Percentiles rank a stretch among this genome's conserved stretches.
These are phyloP conservation scores for Apamea anceps DNA, from an alignment of 2,888 invertebrate species.

Conservation along the genomic window DNA sequence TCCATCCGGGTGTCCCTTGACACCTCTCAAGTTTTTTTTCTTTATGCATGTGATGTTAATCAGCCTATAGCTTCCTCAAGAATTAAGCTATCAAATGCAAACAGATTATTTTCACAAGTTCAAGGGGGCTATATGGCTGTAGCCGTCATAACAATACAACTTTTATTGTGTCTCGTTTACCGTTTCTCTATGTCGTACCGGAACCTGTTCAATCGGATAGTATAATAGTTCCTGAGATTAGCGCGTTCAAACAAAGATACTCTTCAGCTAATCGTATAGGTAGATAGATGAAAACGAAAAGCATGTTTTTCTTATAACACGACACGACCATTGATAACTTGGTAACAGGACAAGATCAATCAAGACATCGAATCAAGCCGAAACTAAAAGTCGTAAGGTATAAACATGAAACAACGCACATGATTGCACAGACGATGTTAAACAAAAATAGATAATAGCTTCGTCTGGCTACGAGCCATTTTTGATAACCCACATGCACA, in stretches of 20 bases:
- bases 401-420: slow-evolving; percentile 7
- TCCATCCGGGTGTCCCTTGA: too few species aligned
- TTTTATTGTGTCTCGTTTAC: too few species aligned
- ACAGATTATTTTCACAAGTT: too few species aligned
- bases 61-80: too few species aligned
- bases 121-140: too few species aligned
- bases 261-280: background rate
- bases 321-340: background rate
- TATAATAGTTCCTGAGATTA: too few species aligned
- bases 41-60: too few species aligned
- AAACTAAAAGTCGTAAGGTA: background rate
- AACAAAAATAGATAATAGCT: slow-evolving; percentile 51
- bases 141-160: too few species aligned
- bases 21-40: too few species aligned
- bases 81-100: too few species aligned
- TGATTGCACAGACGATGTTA: slow-evolving; percentile 25
- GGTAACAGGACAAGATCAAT: background rate
- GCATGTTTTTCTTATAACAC: background rate
- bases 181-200: too few species aligned
- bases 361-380: background rate
- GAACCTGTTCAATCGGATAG: too few species aligned
- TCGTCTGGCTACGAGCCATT: slow-evolving; percentile 54
- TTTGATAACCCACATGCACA: slow-evolving; percentile 59
- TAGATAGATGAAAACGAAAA: background rate
- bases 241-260: background rate